A percentile compares a stretch with the other conserved stretches of the same genome.
phyloP scores from a whole-genome alignment of 2,797 vertebrate species.

The Liasis olivaceus region DNA sequence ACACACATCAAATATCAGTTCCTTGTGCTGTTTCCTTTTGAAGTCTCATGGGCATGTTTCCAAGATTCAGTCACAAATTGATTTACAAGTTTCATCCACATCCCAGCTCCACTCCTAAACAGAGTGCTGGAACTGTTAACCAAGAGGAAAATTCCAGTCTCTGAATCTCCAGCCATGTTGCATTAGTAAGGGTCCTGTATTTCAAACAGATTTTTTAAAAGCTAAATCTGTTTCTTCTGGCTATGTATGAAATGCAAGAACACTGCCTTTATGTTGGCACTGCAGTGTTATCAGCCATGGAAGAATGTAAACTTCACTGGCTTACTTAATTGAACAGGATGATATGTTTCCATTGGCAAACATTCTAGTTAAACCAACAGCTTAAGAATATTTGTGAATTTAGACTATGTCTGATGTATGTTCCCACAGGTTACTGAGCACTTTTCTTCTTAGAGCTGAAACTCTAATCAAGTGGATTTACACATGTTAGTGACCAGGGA shows the following conservation, averaged over 20 bases:
- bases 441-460: neutral
- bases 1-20: constrained; percentile 66
- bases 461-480: neutral
- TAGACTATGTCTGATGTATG: neutral
- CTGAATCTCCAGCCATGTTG: neutral
- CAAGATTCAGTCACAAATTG: constrained; percentile 52
- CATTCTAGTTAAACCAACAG: neutral
- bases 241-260: constrained; percentile 1
- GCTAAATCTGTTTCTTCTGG: constrained; percentile 13
- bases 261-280: neutral
- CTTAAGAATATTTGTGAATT: constrained; percentile 23
- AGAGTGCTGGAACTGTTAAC: constrained; percentile 45
- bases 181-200: neutral
- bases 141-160: constrained; percentile 32
- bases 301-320: constrained; percentile 10
- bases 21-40: constrained; percentile 62
- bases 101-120: neutral
- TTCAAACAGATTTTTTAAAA: neutral
- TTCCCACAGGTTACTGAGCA: neutral
- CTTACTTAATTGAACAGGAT: constrained; percentile 2
- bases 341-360: constrained; percentile 21
- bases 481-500: neutral
- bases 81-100: constrained; percentile 34
- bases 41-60: constrained; percentile 57
- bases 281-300: neutral